A percentile compares a stretch with the other conserved stretches of the same genome.
Evolutionary conservation across 1,140 invertebrate species (phyloP).

Genomic region (Diabrotica virgifera): DNA sequence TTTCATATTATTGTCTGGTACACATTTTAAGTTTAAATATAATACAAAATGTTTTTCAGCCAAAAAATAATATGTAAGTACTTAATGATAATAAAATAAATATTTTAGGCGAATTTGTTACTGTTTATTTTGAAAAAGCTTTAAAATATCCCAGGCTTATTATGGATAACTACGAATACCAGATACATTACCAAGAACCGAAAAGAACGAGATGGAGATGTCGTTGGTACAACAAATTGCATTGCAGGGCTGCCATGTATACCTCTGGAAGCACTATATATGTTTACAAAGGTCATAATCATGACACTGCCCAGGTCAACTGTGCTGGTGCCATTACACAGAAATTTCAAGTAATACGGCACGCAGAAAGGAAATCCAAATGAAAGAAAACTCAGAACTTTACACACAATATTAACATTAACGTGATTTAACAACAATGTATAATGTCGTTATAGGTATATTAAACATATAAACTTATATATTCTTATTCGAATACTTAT

Average conservation of each 20-base stretch:
- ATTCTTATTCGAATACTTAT: too few relatives aligned
- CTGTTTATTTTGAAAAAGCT: slow-evolving; percentile 27
- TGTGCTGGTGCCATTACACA: slow-evolving; percentile 9
- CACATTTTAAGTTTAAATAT: too few relatives aligned
- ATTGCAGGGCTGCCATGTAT: slow-evolving; percentile 26
- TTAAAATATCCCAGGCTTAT: slow-evolving; percentile 32
- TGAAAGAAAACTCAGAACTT: too few relatives aligned
- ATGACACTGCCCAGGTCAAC: slow-evolving; percentile 12
- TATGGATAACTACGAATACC: slow-evolving; percentile 28
- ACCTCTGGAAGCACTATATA: slow-evolving; percentile 26
- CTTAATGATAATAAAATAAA: too few relatives aligned
- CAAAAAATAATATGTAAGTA: too few relatives aligned
- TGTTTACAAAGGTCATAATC: slow-evolving; percentile 30
- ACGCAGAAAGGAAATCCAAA: slow-evolving; percentile 5
- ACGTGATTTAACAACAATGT: too few relatives aligned
- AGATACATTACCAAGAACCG: slow-evolving; percentile 24
- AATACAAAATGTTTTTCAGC: too few relatives aligned
- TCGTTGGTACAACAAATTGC: slow-evolving; percentile 21
- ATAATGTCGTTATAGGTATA: too few relatives aligned
- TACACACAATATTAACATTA: too few relatives aligned
- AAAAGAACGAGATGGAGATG: slow-evolving; percentile 32
- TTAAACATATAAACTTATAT: too few relatives aligned
- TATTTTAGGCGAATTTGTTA: neutral
- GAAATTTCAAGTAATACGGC: neutral
- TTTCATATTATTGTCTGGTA: too few relatives aligned